A percentile compares a stretch with the other conserved stretches of the same genome.
Evolutionary conservation across 2,113 vertebrate species (phyloP).

Genomic region (Spilogale gracilis): DNA sequence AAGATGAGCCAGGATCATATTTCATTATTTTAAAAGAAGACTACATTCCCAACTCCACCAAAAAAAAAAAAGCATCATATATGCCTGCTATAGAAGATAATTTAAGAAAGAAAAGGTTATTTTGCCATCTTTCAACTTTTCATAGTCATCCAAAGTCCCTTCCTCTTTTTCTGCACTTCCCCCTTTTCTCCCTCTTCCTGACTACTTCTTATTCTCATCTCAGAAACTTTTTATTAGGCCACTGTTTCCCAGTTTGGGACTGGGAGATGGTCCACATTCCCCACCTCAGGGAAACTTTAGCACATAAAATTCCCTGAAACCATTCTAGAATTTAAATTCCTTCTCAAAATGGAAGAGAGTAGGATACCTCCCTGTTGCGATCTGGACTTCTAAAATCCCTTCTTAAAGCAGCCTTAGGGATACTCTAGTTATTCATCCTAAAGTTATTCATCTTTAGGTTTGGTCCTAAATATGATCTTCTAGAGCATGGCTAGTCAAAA

Average conservation of each 20-base stretch:
- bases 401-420: neutral
- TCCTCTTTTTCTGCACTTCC: neutral
- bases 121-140: conserved; percentile 31
- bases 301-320: neutral
- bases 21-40: conserved; percentile 60
- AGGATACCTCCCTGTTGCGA: neutral
- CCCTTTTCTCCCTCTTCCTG: neutral
- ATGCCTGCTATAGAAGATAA: neutral
- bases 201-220: neutral
- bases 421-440: neutral
- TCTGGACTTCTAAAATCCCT: neutral
- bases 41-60: neutral
- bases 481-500: conserved; percentile 9
- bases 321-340: neutral
- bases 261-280: neutral
- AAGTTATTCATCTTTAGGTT: neutral
- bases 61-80: neutral
- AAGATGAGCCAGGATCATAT: conserved; percentile 33
- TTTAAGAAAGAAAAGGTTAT: conserved; percentile 38
- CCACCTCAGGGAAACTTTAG: neutral
- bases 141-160: neutral
- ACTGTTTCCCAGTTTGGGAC: neutral
- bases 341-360: neutral
- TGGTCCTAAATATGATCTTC: neutral
- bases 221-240: neutral